These are phyloP conservation scores for Drosophila persimilis DNA, from an alignment of 1,140 invertebrate species.

Conservation along the genomic window DNA sequence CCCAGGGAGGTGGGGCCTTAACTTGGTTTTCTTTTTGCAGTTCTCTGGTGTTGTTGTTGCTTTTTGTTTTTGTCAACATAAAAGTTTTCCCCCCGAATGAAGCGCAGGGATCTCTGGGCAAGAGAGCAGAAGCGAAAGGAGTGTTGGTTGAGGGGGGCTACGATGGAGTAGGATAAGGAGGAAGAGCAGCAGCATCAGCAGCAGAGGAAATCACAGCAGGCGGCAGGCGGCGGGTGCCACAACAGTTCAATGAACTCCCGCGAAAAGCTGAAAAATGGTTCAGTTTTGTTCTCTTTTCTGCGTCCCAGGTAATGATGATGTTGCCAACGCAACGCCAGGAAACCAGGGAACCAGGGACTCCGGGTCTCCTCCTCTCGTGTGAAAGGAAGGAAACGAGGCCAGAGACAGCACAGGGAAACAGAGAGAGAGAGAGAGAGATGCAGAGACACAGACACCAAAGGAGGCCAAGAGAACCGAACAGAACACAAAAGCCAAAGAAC, in stretches of 20 bases:
- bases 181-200: conserved; percentile 6
- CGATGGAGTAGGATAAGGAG: neutral
- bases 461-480: conserved; percentile 27
- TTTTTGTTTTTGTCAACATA: conserved; percentile 60
- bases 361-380: conserved; percentile 35
- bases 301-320: conserved; percentile 73
- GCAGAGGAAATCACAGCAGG: conserved; percentile 65
- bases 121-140: conserved; percentile 9
- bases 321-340: conserved; percentile 48
- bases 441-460: conserved; percentile 27
- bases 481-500: conserved; percentile 34
- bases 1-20: conserved; percentile 42
- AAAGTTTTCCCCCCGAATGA: conserved; percentile 39
- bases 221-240: conserved; percentile 46
- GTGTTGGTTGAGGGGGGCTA: conserved; percentile 11
- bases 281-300: conserved; percentile 45
- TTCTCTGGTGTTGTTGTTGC: conserved; percentile 1
- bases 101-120: neutral
- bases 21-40: conserved; percentile 35
- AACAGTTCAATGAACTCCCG: conserved; percentile 74
- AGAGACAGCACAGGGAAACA: conserved; percentile 35
- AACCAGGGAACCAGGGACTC: neutral
- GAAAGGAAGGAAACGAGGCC: conserved; percentile 79
- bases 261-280: conserved; percentile 71
- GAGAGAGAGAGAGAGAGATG: conserved; percentile 4